Evolutionary conservation across 2,113 vertebrate species (phyloP), one percentile per base, ranked within the genome.

Genomic region (Erythrolamprus reginae): DNA sequence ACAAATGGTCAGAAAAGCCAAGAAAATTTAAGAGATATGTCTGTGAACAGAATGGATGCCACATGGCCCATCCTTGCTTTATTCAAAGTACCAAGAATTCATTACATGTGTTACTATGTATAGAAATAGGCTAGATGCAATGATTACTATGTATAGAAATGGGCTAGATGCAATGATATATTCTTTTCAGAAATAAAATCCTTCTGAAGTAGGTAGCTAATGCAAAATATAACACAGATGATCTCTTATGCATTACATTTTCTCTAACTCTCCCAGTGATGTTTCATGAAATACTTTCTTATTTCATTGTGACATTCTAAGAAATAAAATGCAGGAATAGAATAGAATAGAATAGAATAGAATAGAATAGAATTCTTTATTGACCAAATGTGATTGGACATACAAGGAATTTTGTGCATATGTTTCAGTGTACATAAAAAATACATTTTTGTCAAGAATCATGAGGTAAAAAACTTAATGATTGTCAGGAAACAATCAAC

Each of bases 221-320:
- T 50, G 42, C 19, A 82, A 83, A 82, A 61, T n/a, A 83, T 28
- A 83, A 13, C 70, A 83, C 52, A 77, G 56, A 55, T 28, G 28
- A 24, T 87, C 42, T 26, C 19, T 88, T 26, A 38, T 91, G 28
- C 70, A 58, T 50, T 47, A 4, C n/a, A 56, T 45, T 24, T 56
- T 88, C 51, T 77, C 38, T 45, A 58, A n/a, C 33, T 38, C 24
- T 88, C 52, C 90, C 90, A 58, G 13, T 50, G 45, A 88, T 88
- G 87, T 61, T 88, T 88, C 90, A 50, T 58, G 70, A 70, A 23
- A 82, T n/a, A 88, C 83, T 91, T 51, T 84, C 53, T 88, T 83
- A 88, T 91, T 88, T 88, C 86, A 88, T 52, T 10, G n/a, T 88
- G 65, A 88, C 77, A 50, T 88, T 88, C 33, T 48, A 53, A 83